Base-by-base conservation (phyloP, 2,888 invertebrate genomes). In the Plemyria rubiginata region DNA sequence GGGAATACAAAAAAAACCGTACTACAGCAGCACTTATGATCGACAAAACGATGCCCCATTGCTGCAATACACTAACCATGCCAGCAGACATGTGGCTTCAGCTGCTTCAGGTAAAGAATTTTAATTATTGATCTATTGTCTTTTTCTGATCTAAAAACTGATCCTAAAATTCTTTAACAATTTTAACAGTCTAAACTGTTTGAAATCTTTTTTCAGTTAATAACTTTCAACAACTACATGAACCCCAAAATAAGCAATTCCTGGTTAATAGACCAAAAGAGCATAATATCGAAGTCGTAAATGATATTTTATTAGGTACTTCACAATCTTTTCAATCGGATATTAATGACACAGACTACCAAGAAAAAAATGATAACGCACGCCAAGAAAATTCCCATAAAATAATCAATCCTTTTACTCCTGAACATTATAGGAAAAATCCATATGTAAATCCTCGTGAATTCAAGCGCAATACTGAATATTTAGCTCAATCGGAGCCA, bases 221-320 rank as follows among this genome's bases (percentile, higher is more conserved):
- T 0, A 38, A 53, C 13, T 11, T 22, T 40, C 45, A n/a, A 9
- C 15, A 58, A 28, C 29, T 50, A 54, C 28, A n/a, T n/a, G 40
- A 6, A 5, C 5, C 4, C 6, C 40, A 41, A 41, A 32, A 32
- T 32, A n/a, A 41, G 11, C 51, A n/a, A 32, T 63, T 40, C 12
- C 8, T 55, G 36, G 40, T 48, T 15, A 62, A 56, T 52, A 41
- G 46, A 13, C 56, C 52, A 32, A 41, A 32, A 32, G 56, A 48
- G 41, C 48, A 32, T 32, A 32, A 48, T 32, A 41, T 62, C 8
- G 56, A 56, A 22, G 16, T 41, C 32, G 2, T 52, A 41, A 16
- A 62, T 9, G 56, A 52, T 41, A 48, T 11, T 12, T 48, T 36
- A 28, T 5, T 41, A 9, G 56, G 46, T 41, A 48, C 12, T 12